Conservation (phyloP, 1,140 invertebrate species). For the Neoseiulus cucumeris region DNA sequence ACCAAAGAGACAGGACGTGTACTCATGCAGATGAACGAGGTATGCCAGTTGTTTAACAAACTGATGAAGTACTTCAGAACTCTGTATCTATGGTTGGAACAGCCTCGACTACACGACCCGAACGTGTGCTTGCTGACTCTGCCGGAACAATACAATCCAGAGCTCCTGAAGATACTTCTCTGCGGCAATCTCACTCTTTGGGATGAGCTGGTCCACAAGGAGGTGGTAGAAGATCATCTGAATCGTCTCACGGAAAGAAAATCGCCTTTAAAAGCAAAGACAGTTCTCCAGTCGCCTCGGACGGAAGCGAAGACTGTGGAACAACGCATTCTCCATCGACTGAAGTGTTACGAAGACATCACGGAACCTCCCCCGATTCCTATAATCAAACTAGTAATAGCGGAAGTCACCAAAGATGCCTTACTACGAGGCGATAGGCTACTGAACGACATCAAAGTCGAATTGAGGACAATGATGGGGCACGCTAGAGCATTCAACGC, state of each 20-base stretch:
- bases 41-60: slow-evolving; percentile 13
- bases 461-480: background rate
- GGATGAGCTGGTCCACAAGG: background rate
- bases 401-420: background rate
- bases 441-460: background rate
- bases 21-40: background rate
- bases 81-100: slow-evolving; percentile 52
- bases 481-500: slow-evolving; percentile 2
- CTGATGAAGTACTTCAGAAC: slow-evolving; percentile 38
- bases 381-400: background rate
- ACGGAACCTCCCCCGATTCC: background rate
- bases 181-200: background rate
- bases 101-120: slow-evolving; percentile 45
- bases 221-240: background rate
- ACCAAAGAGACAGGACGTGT: slow-evolving; percentile 4
- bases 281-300: background rate
- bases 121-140: slow-evolving; percentile 46
- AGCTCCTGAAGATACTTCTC: slow-evolving; percentile 34
- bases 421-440: background rate
- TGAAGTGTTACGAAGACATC: background rate
- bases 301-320: background rate
- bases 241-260: background rate
- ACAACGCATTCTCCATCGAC: background rate
- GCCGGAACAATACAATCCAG: slow-evolving; percentile 45
- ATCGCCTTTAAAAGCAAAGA: background rate